Conservation (phyloP, 1,140 invertebrate genomes). For the Brachionus sp. region DNA sequence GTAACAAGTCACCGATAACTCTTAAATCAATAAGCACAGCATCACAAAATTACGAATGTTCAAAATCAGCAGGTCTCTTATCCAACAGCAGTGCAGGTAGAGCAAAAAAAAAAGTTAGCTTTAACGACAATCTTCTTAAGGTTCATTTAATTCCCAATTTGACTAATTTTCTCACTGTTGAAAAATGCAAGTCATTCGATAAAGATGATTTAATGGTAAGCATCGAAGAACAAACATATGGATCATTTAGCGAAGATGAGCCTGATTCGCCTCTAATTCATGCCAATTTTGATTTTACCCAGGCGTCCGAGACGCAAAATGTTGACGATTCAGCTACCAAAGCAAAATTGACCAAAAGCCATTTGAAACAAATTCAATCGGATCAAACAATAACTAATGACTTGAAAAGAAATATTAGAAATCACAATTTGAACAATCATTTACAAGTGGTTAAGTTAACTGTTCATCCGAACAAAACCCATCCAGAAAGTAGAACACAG, state of each 20-base stretch:
- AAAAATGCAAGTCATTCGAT: not conserved
- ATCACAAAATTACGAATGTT: not conserved
- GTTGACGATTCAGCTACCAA: not conserved
- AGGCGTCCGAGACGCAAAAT: not conserved
- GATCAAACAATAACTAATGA: not conserved
- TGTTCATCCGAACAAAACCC: not conserved
- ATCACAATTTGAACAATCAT: not conserved
- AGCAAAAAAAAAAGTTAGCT: constrained; percentile 34
- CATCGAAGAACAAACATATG: not conserved
- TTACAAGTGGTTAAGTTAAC: constrained; percentile 22
- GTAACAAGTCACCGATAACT: not conserved
- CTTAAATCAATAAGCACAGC: not conserved
- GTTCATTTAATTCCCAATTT: constrained; percentile 42
- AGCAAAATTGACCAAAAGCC: not conserved
- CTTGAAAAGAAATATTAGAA: not conserved
- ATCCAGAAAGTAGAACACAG: not conserved
- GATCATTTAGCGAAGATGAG: not conserved
- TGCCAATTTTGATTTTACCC: not conserved
- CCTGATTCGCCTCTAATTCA: not conserved
- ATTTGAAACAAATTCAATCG: not conserved
- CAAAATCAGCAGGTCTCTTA: not conserved
- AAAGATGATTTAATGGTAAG: not conserved
- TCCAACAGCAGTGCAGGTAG: not conserved
- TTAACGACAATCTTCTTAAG: constrained; percentile 30
- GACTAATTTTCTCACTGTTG: not conserved